Evolutionary conservation across 1,140 invertebrate species (phyloP).

Genomic region (Zaprionus capensis): DNA sequence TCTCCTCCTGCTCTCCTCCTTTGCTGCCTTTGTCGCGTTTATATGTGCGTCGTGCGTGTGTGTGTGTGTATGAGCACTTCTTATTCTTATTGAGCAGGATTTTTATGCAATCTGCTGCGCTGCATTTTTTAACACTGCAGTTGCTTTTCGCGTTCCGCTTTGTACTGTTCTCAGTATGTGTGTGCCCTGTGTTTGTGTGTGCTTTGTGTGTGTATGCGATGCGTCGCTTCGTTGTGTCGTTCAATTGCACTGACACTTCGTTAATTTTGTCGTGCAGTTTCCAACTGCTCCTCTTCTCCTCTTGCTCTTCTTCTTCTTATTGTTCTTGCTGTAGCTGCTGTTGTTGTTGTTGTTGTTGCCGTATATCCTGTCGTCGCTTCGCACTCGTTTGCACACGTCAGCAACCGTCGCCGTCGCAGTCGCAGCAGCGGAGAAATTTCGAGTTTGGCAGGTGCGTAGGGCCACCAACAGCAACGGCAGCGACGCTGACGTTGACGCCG

Average conservation of each 20-base stretch:
- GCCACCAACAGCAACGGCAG: background rate
- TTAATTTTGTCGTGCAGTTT: constrained; percentile 58
- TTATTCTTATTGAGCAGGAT: constrained; percentile 55
- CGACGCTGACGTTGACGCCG: constrained; percentile 9
- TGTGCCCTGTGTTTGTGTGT: constrained; percentile 9
- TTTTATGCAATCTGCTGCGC: constrained; percentile 52
- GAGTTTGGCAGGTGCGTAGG: constrained; percentile 62
- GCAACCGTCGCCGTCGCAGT: constrained; percentile 35
- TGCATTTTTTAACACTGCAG: constrained; percentile 39
- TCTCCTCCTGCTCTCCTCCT: background rate
- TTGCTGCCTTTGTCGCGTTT: constrained; percentile 45
- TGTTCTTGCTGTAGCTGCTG: constrained; percentile 27
- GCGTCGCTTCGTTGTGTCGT: constrained; percentile 33
- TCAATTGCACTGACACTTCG: constrained; percentile 64
- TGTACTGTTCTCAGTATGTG: background rate
- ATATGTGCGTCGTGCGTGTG: constrained; percentile 16
- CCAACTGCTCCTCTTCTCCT: constrained; percentile 16
- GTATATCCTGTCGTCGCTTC: constrained; percentile 57
- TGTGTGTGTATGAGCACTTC: constrained; percentile 48
- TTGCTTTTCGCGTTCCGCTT: constrained; percentile 23
- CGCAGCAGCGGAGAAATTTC: constrained; percentile 23
- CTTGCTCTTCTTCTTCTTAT: constrained; percentile 4
- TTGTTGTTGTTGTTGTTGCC: constrained; percentile 44
- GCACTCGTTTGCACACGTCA: constrained; percentile 69
- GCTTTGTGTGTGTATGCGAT: constrained; percentile 18